These are phyloP conservation scores for Holothuria glaberrima DNA, from an alignment of 35 echinoderm and acorn worm genomes.

Conservation along the genomic window DNA sequence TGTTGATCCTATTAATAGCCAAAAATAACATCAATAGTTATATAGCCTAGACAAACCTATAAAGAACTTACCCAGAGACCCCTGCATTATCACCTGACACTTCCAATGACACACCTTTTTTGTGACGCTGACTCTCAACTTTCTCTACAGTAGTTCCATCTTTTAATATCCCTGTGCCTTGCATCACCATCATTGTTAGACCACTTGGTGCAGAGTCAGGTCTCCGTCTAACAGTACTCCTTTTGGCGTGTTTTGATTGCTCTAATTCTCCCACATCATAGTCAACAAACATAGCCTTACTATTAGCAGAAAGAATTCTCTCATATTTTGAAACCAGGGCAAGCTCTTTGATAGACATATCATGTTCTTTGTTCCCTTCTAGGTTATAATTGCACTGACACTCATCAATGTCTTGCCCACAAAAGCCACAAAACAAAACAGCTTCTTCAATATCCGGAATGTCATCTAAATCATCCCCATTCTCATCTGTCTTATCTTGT, in stretches of 20 bases:
- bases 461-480: slow-evolving; percentile 57
- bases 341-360: slow-evolving; percentile 12
- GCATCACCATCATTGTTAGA: slow-evolving; percentile 36
- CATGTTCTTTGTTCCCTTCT: neutral
- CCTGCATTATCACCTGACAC: too few relatives aligned
- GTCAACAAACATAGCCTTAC: neutral
- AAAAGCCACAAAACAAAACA: slow-evolving; percentile 77
- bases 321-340: slow-evolving; percentile 18
- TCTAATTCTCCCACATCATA: neutral
- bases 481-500: slow-evolving; percentile 18
- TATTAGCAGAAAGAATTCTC: slow-evolving; percentile 15
- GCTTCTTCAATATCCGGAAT: slow-evolving; percentile 82
- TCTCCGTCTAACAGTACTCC: neutral
- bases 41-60: too few relatives aligned
- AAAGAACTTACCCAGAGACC: too few relatives aligned
- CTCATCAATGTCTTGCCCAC: slow-evolving; percentile 81
- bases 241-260: too few relatives aligned
- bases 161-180: slow-evolving; percentile 10
- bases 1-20: too few relatives aligned
- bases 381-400: slow-evolving; percentile 77
- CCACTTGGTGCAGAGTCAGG: slow-evolving; percentile 25
- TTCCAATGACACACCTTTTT: too few relatives aligned
- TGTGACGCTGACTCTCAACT: too few relatives aligned
- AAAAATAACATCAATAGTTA: too few relatives aligned
- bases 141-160: neutral